Percentiles rank a stretch among this genome's conserved stretches.
phyloP scores from a whole-genome alignment of 1,140 invertebrate genomes.

The Brachionus rotundiformis region DNA sequence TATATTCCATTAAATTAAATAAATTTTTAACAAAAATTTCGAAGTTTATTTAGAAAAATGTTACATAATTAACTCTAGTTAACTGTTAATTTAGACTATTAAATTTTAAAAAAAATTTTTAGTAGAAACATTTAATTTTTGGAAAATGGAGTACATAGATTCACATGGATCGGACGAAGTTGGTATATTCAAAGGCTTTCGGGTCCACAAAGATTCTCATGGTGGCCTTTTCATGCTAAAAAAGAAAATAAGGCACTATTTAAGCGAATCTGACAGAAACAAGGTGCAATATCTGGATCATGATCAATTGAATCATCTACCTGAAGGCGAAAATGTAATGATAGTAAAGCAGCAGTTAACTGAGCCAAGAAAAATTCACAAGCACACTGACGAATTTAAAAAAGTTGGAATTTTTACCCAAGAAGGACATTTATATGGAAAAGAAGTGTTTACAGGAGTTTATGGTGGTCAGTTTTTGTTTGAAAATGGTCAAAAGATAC shows the following conservation, averaged over 20 bases:
- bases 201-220: conserved; percentile 9
- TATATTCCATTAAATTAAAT: background rate
- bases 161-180: background rate
- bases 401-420: background rate
- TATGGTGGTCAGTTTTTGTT: background rate
- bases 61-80: background rate
- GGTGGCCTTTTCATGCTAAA: background rate
- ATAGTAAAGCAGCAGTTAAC: background rate
- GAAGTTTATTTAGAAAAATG: background rate
- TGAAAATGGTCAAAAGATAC: background rate
- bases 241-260: background rate
- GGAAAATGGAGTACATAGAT: background rate
- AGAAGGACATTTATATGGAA: background rate
- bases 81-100: background rate
- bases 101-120: background rate
- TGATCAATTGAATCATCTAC: conserved; percentile 1
- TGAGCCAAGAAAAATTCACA: background rate
- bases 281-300: background rate
- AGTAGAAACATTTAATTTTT: background rate
- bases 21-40: background rate
- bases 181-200: conserved; percentile 5
- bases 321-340: background rate
- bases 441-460: conserved; percentile 10
- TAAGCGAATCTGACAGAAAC: background rate
- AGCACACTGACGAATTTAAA: background rate